Base-by-base conservation (phyloP, 1,140 invertebrate species). In the Apis florea region DNA sequence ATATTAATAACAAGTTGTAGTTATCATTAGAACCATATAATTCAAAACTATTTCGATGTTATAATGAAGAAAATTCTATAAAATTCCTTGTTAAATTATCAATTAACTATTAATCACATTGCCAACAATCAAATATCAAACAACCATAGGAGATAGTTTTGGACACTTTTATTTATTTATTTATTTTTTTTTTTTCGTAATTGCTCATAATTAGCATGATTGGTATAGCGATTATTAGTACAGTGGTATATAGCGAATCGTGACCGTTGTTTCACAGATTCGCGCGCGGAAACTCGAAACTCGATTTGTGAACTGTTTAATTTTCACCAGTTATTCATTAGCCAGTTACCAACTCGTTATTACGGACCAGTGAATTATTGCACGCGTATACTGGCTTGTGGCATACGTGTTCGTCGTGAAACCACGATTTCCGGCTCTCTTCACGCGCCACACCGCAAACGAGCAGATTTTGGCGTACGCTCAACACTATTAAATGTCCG, bases 271-370 rank as follows among this genome's bases (percentile, higher is more conserved):
- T 58, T 17, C 53, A 40, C 26, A 71, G 51, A 71, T 84, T 61
- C 59, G 31, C 10, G 67, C 68, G 3, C 58, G 8, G 61, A 56
- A 81, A 79, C 68, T 83, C 77, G 78, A 81, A 86, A 86, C 85
- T 85, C 83, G 76, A 85, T 88, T 86, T 83, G 78, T 78, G 58
- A 88, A 66, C 87, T 89, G 83, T 87, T 88, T 86, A 89, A 88
- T 88, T 87, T 88, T 68, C 83, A 69, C 69, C 53, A 56, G 88
- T 84, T 88, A 89, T 89, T 88, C 88, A 86, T 89, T 87, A 89
- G 85, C 80, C 72, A 79, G 83, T 88, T 88, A 79, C 75, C 79
- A 85, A 88, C 80, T 89, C 84, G 84, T 88, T 89, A 89, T 89
- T 86, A 83, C 85, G 72, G 67, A 31, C 24, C 71, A 63, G 53